These are phyloP conservation scores for Piscicola geometra DNA, from an alignment of 2,888 invertebrate genomes.

Conservation along the genomic window DNA sequence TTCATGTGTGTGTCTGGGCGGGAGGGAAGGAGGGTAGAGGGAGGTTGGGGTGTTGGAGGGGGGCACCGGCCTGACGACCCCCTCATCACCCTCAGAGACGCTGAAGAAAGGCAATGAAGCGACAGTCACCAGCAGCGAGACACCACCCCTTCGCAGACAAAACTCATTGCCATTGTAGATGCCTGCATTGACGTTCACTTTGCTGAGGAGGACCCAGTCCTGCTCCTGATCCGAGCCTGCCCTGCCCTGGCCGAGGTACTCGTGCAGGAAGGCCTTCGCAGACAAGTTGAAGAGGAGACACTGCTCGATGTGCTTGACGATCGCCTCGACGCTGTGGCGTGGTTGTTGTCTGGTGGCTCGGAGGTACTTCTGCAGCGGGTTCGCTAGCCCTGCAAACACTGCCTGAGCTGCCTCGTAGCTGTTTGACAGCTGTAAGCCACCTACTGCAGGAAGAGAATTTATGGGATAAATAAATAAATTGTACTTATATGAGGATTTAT, in stretches of 20 bases:
- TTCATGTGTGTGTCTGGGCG: too few relatives aligned
- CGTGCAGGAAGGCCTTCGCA: constrained; percentile 87
- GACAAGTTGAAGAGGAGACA: constrained; percentile 89
- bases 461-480: not conserved
- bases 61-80: not conserved
- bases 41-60: not conserved
- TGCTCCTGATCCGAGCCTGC: constrained; percentile 1
- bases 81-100: constrained; percentile 21
- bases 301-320: constrained; percentile 79
- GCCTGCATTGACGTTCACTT: constrained; percentile 12
- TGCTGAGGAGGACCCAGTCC: constrained; percentile 21
- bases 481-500: not conserved
- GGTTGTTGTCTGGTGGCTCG: constrained; percentile 93
- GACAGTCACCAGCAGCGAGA: constrained; percentile 10
- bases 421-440: constrained; percentile 76
- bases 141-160: constrained; percentile 23
- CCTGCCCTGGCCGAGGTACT: constrained; percentile 67
- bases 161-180: constrained; percentile 21
- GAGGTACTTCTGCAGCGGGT: constrained; percentile 90
- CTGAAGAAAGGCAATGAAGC: constrained; percentile 25
- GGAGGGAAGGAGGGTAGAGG: too few relatives aligned
- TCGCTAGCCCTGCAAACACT: constrained; percentile 91
- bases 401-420: constrained; percentile 94
- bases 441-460: constrained; percentile 51
- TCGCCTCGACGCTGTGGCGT: constrained; percentile 86